Evolutionary conservation across 2,113 vertebrate species (phyloP).

Genomic region (Eulemur rufifrons): DNA sequence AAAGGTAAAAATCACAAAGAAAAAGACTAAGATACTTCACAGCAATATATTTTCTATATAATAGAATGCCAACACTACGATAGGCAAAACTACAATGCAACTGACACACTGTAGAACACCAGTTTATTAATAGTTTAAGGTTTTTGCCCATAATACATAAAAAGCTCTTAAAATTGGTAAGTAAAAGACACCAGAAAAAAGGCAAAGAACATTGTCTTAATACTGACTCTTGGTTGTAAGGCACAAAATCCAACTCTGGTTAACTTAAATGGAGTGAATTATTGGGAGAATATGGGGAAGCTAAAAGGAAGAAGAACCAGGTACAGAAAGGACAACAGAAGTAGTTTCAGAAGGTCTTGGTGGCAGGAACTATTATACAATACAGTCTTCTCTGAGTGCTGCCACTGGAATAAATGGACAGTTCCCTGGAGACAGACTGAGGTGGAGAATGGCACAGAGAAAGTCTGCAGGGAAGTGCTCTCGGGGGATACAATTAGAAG

Average conservation of each 20-base stretch:
- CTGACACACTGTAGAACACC: not conserved
- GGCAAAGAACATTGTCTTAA: not conserved
- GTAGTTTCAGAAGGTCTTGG: not conserved
- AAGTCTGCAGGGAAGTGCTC: not conserved
- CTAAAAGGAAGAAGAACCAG: not conserved
- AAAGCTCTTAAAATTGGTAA: not conserved
- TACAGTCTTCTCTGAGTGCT: not conserved
- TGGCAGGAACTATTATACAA: not conserved
- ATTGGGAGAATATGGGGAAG: not conserved
- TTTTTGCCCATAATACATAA: not conserved
- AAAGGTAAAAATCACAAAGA: slow-evolving; percentile 23
- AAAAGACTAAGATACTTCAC: not conserved
- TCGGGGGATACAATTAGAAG: not conserved
- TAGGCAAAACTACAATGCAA: not conserved
- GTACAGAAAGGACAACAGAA: not conserved
- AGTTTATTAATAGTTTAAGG: not conserved
- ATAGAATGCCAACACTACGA: not conserved
- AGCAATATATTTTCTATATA: not conserved
- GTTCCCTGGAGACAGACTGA: not conserved
- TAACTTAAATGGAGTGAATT: not conserved
- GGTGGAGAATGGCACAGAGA: not conserved
- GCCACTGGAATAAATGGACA: not conserved
- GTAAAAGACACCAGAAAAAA: not conserved
- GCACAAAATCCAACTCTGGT: not conserved
- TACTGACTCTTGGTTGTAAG: not conserved